phyloP scores from a whole-genome alignment of 1,140 invertebrate species.

The Harlomillsia oculata region DNA sequence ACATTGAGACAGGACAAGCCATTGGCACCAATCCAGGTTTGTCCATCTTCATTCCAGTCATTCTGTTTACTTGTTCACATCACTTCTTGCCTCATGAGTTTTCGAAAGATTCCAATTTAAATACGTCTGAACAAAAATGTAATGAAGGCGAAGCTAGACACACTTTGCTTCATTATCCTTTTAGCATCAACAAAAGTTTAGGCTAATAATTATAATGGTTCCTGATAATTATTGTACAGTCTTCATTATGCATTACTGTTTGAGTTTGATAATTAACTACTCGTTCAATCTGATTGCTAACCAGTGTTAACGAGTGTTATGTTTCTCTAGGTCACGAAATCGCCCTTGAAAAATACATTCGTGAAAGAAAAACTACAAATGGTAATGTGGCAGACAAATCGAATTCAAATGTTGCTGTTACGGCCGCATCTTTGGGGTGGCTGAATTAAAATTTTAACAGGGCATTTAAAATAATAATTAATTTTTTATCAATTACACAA shows the following conservation, averaged over 20 bases:
- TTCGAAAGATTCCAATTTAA: background rate
- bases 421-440: too few relatives aligned
- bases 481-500: too few relatives aligned
- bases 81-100: background rate
- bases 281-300: background rate
- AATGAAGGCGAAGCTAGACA: too few relatives aligned
- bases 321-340: slow-evolving; percentile 31
- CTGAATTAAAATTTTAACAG: too few relatives aligned
- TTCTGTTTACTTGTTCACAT: background rate
- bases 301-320: background rate
- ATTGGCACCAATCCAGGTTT: slow-evolving; percentile 52
- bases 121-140: background rate
- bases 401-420: too few relatives aligned
- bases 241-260: background rate
- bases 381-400: slow-evolving; percentile 6
- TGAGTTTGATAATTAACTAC: too few relatives aligned
- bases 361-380: slow-evolving; percentile 17
- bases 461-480: too few relatives aligned
- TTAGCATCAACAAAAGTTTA: too few relatives aligned
- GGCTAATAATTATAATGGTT: too few relatives aligned
- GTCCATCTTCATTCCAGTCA: background rate
- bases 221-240: background rate
- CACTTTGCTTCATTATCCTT: too few relatives aligned
- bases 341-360: slow-evolving; percentile 26
- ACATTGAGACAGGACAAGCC: slow-evolving; percentile 39